phyloP scores from a whole-genome alignment of 1,140 invertebrate species.

The Ganaspis sp. region DNA sequence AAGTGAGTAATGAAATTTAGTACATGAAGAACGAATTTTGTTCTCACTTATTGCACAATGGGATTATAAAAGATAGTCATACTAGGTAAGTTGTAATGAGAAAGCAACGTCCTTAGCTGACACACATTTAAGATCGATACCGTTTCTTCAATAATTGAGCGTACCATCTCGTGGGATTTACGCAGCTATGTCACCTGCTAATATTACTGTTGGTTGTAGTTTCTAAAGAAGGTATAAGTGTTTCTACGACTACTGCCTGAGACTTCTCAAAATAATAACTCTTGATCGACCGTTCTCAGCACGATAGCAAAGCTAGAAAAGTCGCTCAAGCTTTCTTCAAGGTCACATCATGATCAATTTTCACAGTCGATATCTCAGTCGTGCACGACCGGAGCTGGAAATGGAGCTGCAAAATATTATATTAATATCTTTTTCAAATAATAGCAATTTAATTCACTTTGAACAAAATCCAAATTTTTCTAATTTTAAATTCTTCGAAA shows the following conservation, averaged over 20 bases:
- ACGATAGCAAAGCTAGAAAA: not conserved
- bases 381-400: not conserved
- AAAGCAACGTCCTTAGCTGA: slow-evolving; percentile 24
- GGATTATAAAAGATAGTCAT: slow-evolving; percentile 11
- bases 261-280: slow-evolving; percentile 21
- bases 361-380: not conserved
- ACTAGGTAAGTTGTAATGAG: not conserved
- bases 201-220: not conserved
- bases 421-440: not conserved
- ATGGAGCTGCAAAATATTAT: not conserved
- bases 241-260: slow-evolving; percentile 1
- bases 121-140: slow-evolving; percentile 25
- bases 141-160: slow-evolving; percentile 18
- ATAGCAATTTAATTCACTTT: too few relatives aligned
- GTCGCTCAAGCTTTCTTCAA: not conserved
- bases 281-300: not conserved
- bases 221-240: slow-evolving; percentile 12
- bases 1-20: too few relatives aligned
- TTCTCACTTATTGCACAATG: not conserved
- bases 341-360: not conserved
- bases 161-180: slow-evolving; percentile 24
- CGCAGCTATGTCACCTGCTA: slow-evolving; percentile 23
- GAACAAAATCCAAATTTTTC: too few relatives aligned
- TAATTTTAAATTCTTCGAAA: too few relatives aligned
- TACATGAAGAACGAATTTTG: too few relatives aligned